Conservation (phyloP, 2,113 vertebrate genomes). For the Agapornis roseicollis region DNA sequence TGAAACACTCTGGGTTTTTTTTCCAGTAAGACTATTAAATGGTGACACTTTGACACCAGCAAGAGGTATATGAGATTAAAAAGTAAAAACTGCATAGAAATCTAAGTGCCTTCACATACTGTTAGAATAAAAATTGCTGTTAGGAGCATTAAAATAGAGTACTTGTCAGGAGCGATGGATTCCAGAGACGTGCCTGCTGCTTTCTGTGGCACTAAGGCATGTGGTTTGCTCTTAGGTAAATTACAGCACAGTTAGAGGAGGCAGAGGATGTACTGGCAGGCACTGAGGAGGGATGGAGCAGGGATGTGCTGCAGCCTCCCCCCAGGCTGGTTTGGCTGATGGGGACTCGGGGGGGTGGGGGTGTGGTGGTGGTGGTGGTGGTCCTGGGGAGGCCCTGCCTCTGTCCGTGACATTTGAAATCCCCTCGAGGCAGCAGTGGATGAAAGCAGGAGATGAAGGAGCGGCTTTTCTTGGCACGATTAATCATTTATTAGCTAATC, state of each 20-base stretch:
- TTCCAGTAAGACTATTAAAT: slow-evolving; percentile 45
- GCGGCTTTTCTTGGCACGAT: slow-evolving; percentile 39
- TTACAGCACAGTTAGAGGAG: not conserved
- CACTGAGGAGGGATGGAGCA: not conserved
- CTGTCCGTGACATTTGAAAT: not conserved
- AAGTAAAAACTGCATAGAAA: slow-evolving; percentile 50
- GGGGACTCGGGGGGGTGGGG: not conserved
- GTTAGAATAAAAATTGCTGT: slow-evolving; percentile 44
- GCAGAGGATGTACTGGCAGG: not conserved
- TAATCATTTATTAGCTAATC: slow-evolving; percentile 69
- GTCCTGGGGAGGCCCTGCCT: not conserved
- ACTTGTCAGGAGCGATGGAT: slow-evolving; percentile 7
- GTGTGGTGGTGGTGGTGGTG: too few species aligned
- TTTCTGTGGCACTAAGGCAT: not conserved
- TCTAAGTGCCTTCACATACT: slow-evolving; percentile 30
- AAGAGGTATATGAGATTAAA: slow-evolving; percentile 62
- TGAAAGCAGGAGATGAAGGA: slow-evolving; percentile 55
- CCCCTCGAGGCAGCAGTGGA: slow-evolving; percentile 36
- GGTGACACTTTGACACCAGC: slow-evolving; percentile 57
- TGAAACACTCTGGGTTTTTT: slow-evolving; percentile 15
- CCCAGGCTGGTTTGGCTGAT: rapidly evolving
- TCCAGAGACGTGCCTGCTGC: not conserved
- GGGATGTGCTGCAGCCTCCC: not conserved
- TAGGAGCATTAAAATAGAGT: slow-evolving; percentile 43
- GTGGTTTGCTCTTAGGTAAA: not conserved